Evolutionary conservation across 53 echinoderm and acorn worm species (phyloP), one percentile per base, ranked within the genome.

Genomic region (Astropecten irregularis): DNA sequence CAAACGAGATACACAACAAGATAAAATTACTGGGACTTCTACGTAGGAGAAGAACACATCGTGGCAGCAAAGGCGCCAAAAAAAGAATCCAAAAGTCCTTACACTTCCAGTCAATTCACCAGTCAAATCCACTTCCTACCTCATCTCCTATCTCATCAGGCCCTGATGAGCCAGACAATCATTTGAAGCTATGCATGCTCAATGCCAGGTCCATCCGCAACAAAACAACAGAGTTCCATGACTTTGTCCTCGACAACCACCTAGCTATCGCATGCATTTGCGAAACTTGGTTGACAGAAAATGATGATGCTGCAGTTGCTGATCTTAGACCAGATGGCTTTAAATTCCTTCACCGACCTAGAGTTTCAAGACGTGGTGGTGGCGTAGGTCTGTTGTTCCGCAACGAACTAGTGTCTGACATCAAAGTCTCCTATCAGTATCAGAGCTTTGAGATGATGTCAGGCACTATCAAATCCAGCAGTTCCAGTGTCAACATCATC

Each of bases 361-460:
- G 69, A 69, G 30, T 18, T 10, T 29, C 32, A 0, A 66, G 26
- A 49, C n/a, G n/a, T n/a, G n/a, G n/a, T n/a, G n/a, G n/a, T n/a
- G n/a, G n/a, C n/a, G n/a, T n/a, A n/a, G n/a, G n/a, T n/a, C n/a
- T n/a, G n/a, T n/a, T n/a, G n/a, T n/a, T n/a, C n/a, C n/a, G n/a
- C n/a, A n/a, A n/a, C 83, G 67, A 3, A 68, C 67, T 61, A 62
- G 81, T 61, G 81, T 25, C 60, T 4, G 46, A 40, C 35, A 15
- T 79, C 44, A 26, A 62, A 2, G 23, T 25, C 14, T 14, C 59
- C 3, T 25, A 40, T 3, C 2, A 39, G 0, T 2, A 40, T 47
- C 38, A 79, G 79, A 40, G 40, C 15, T 79, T 61, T 38, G 79
- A 79, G n/a, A n/a, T n/a, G n/a, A n/a, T n/a, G n/a, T n/a, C n/a